Percentiles rank a stretch among this genome's conserved stretches.
Conservation (phyloP, 2,888 invertebrate genomes). For the Brachynemurus nebulosus region DNA sequence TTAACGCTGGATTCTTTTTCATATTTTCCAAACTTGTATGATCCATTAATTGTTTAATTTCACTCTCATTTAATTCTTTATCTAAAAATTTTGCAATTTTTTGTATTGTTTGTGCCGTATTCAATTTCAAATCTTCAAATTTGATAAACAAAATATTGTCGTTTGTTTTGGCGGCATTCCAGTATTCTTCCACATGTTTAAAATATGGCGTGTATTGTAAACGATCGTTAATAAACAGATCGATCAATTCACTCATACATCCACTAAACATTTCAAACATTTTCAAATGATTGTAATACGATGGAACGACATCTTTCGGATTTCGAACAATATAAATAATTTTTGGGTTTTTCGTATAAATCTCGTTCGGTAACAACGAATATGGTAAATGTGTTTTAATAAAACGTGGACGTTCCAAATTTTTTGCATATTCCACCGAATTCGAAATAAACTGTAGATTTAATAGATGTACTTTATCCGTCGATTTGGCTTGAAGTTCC, state of each 20-base stretch:
- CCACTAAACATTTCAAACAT: background rate
- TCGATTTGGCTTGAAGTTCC: no score
- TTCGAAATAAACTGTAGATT: background rate
- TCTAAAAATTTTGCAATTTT: background rate
- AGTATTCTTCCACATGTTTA: slow-evolving; percentile 1
- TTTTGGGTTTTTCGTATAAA: background rate
- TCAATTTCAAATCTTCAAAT: background rate
- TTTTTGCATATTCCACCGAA: background rate
- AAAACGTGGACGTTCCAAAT: background rate
- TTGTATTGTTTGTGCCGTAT: background rate
- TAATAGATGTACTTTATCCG: background rate
- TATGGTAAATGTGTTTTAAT: slow-evolving; percentile 2
- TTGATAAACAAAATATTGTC: background rate
- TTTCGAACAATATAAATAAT: slow-evolving; percentile 2
- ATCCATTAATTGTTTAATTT: background rate
- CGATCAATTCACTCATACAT: background rate
- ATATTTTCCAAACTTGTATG: background rate
- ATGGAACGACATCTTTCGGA: background rate
- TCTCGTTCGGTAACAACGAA: background rate
- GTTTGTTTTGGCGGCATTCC: background rate
- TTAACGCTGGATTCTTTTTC: background rate
- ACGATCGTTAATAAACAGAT: background rate
- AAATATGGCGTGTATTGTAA: background rate
- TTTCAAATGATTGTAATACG: background rate
- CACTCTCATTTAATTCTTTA: background rate